These are phyloP conservation scores for Cheumatopsyche charites DNA, from an alignment of 1,140 invertebrate genomes.

Conservation along the genomic window DNA sequence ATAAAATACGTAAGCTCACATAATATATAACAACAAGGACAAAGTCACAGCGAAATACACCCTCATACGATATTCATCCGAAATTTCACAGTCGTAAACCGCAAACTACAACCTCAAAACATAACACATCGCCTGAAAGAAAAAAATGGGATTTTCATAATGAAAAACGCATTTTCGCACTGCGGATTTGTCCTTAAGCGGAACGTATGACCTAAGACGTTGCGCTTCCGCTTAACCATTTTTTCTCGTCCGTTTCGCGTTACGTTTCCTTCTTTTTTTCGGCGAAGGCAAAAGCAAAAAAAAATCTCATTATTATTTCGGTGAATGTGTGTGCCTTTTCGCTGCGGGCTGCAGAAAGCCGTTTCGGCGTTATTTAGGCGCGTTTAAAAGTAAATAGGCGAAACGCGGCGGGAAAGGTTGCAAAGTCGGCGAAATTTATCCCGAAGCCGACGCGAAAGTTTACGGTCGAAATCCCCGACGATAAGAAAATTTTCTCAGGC, in stretches of 20 bases:
- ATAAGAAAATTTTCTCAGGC: conserved; percentile 7
- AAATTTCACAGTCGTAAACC: too few relatives aligned
- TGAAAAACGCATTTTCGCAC: conserved; percentile 5
- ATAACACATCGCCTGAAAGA: too few relatives aligned
- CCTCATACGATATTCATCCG: too few relatives aligned
- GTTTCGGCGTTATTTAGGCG: conserved; percentile 21
- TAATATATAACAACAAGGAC: too few relatives aligned
- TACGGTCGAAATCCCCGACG: conserved; percentile 11
- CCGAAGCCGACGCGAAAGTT: neutral
- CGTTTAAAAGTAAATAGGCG: conserved; percentile 26
- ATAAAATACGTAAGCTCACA: too few relatives aligned
- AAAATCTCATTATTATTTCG: conserved; percentile 22
- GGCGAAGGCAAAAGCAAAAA: conserved; percentile 2
- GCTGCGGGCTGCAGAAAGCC: conserved; percentile 1
- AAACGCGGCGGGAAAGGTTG: conserved; percentile 10
- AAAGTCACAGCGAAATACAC: too few relatives aligned
- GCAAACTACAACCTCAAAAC: too few relatives aligned
- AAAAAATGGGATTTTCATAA: too few relatives aligned
- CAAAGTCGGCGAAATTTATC: conserved; percentile 17
- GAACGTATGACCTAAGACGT: conserved; percentile 16
- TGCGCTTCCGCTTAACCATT: neutral
- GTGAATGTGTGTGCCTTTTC: conserved; percentile 7
- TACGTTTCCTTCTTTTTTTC: neutral
- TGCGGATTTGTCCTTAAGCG: conserved; percentile 12
- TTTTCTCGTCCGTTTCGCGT: conserved; percentile 1